These are phyloP conservation scores for Litoditis marina DNA, from an alignment of 2,888 invertebrate species.

Conservation along the genomic window DNA sequence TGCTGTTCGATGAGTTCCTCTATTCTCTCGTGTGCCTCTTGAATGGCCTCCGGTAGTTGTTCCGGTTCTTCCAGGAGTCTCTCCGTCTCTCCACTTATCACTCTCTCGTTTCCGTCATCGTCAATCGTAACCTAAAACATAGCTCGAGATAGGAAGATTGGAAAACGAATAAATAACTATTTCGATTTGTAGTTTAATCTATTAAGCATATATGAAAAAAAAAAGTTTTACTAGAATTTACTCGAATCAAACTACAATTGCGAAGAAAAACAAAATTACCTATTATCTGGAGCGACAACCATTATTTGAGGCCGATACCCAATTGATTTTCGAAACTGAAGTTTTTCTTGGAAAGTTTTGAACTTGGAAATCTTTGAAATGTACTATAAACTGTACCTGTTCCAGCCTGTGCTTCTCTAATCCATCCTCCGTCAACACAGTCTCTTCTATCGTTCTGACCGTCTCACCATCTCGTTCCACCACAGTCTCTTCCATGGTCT, in stretches of 20 bases:
- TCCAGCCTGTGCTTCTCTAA: conserved; percentile 30
- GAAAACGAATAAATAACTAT: too few relatives aligned
- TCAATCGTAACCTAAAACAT: conserved; percentile 28
- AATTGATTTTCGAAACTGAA: too few relatives aligned
- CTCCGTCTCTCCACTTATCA: conserved; percentile 22
- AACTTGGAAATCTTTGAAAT: too few relatives aligned
- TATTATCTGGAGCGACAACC: too few relatives aligned
- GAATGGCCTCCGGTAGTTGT: conserved; percentile 28
- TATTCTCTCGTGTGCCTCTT: conserved; percentile 29
- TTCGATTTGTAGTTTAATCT: too few relatives aligned
- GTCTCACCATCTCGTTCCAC: conserved; percentile 34
- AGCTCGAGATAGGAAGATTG: too few relatives aligned
- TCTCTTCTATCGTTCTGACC: conserved; percentile 30
- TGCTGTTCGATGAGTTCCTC: conserved; percentile 29
- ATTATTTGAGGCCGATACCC: too few relatives aligned
- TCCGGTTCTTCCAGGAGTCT: conserved; percentile 21
- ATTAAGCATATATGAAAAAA: too few relatives aligned
- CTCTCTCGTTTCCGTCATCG: conserved; percentile 27
- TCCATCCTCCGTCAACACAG: conserved; percentile 31
- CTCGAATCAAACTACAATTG: too few relatives aligned
- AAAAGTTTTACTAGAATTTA: too few relatives aligned
- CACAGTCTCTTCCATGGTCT: conserved; percentile 39
- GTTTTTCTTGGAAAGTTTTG: too few relatives aligned
- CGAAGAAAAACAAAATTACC: too few relatives aligned
- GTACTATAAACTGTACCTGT: conserved; percentile 16